Evolutionary conservation across 1,140 invertebrate species (phyloP), one percentile per base, ranked within the genome.

Genomic region (Ceratitis capitata): DNA sequence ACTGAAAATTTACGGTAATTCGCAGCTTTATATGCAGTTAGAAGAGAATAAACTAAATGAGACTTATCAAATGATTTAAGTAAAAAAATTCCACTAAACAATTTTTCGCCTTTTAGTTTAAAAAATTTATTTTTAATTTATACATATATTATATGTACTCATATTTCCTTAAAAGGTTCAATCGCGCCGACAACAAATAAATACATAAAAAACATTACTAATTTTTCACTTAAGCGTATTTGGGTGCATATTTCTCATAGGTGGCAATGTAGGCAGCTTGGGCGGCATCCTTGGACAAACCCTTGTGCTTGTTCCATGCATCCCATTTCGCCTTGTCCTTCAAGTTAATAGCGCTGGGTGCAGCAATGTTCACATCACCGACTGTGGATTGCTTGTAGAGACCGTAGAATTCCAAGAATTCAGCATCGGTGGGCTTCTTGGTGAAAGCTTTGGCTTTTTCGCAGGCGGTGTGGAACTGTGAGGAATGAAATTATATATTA

Each of bases 271-370:
- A 99, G 6, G 95, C 93, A 87, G 87, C 94, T 94, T 98, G 98
- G 99, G 95, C 94, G 92, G 97, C 95, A 47, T 97, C 96, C 90
- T 95, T 93, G 51, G 93, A 93, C 87, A 94, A 92, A 87, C 98
- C 98, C 92, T 98, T 98, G 91, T 95, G 96, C 9, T 88, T 92
- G 87, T 94, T 94, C 61, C 61, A 69, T n/a, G 97, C 95, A 89
- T 99, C 96, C 96, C 98, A 99, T 92, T 99, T 99, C 1, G 98
- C 97, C 93, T 99, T 99, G 56, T 97, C 98, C 92, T 98, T 98
- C 85, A 99, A 94, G 92, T 99, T 98, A 35, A 69, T 35, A 1
- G 61, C 61, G 12, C 61, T 32, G 29, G 61, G 61, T 1, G 29
- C 16, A 0, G 32, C 61, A 35, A 69, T 32, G 16, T 69, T 69